Evolutionary conservation across 2,797 vertebrate species (phyloP).

Genomic region (Anabas testudineus): DNA sequence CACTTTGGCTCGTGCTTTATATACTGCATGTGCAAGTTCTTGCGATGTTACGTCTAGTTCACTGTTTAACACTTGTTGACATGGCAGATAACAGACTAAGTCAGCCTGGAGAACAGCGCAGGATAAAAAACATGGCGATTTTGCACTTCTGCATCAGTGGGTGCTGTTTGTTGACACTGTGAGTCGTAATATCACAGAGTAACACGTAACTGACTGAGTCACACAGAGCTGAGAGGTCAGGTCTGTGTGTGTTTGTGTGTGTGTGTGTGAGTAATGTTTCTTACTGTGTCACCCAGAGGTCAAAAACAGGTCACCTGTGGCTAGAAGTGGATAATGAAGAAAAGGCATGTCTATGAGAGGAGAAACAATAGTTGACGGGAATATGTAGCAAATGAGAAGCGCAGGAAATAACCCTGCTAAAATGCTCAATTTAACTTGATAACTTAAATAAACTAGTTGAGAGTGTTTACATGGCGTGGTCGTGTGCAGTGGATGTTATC

Average conservation of each 20-base stretch:
- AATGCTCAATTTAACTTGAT: not conserved
- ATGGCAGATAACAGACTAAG: conserved; percentile 5
- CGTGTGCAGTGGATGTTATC: conserved; percentile 3
- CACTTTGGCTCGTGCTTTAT: conserved; percentile 9
- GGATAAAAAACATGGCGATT: conserved; percentile 28
- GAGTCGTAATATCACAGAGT: conserved; percentile 24
- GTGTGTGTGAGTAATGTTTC: not conserved
- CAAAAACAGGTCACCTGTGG: conserved; percentile 30
- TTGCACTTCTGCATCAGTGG: conserved; percentile 25
- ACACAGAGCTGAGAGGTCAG: conserved; percentile 13
- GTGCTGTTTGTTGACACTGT: conserved; percentile 34
- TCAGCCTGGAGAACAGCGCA: conserved; percentile 5
- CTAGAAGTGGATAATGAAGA: conserved; percentile 30
- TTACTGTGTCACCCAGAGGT: conserved; percentile 35
- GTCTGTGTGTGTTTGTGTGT: conserved; percentile 6
- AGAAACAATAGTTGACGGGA: conserved; percentile 6
- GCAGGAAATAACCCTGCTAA: not conserved
- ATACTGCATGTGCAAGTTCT: conserved; percentile 4
- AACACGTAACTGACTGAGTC: conserved; percentile 21
- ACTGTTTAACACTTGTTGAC: conserved; percentile 25
- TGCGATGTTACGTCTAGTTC: conserved; percentile 10
- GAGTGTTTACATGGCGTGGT: conserved; percentile 15
- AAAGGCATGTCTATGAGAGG: not conserved
- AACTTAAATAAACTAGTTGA: conserved; percentile 4
- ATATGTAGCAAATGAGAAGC: conserved; percentile 11